phyloP scores from a whole-genome alignment of 2,113 vertebrate species.

The Podilymbus podiceps region DNA sequence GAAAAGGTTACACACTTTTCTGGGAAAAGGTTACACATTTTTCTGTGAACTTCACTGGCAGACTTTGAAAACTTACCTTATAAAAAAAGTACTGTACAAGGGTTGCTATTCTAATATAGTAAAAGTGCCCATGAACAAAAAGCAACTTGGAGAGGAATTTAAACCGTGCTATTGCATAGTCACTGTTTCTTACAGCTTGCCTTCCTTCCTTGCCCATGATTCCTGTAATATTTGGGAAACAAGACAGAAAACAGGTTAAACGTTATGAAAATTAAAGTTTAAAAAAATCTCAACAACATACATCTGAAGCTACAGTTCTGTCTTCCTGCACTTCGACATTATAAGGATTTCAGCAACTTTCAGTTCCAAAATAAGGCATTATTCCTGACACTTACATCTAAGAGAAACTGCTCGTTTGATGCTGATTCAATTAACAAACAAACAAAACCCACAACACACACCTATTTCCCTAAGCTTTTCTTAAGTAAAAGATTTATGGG shows the following conservation, averaged over 20 bases:
- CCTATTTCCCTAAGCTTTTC: neutral
- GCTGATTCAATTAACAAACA: neutral
- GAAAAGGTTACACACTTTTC: neutral
- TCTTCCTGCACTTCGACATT: neutral
- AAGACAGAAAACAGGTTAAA: neutral
- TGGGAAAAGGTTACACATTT: neutral
- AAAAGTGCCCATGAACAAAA: slow-evolving; percentile 98
- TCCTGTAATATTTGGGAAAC: slow-evolving; percentile 74
- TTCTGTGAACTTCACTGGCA: neutral
- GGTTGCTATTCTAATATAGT: slow-evolving; percentile 98
- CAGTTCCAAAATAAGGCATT: neutral
- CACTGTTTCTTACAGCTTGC: slow-evolving; percentile 97
- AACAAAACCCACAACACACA: too few relatives aligned
- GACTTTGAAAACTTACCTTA: slow-evolving; percentile 80
- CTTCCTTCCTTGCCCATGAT: slow-evolving; percentile 99
- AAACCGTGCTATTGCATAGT: slow-evolving; percentile 99
- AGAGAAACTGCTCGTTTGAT: neutral
- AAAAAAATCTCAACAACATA: neutral
- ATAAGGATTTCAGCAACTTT: neutral
- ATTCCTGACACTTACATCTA: neutral
- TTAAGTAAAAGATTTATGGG: neutral
- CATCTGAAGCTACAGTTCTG: neutral
- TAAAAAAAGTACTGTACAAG: slow-evolving; percentile 99
- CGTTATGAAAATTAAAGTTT: neutral
- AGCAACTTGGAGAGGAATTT: slow-evolving; percentile 95